Conservation (phyloP, 2,888 invertebrate species). For the Litoditis marina region DNA sequence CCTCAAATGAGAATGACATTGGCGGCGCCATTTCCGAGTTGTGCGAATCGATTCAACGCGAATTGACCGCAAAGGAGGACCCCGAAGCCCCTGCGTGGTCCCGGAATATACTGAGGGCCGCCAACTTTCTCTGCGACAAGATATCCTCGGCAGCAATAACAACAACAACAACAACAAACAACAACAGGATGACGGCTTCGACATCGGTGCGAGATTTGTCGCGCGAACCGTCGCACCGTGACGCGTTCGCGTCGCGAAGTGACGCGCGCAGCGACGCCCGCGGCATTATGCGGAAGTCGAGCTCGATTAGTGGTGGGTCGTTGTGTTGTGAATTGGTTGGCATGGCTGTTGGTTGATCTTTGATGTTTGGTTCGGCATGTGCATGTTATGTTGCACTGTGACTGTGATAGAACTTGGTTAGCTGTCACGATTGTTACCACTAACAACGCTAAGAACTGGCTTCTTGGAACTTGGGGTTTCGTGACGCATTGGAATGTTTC, state of each 20-base stretch:
- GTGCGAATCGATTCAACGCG: slow-evolving; percentile 39
- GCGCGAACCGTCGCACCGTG: slow-evolving; percentile 16
- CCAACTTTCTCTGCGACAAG: slow-evolving; percentile 54
- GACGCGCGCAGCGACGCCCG: slow-evolving; percentile 5
- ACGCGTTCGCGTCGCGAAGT: slow-evolving; percentile 12
- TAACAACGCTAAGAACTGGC: too few species aligned
- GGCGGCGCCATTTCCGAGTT: slow-evolving; percentile 35
- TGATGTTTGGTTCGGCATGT: not conserved
- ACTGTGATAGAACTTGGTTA: not conserved
- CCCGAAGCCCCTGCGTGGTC: slow-evolving; percentile 48
- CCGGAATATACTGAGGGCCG: slow-evolving; percentile 51
- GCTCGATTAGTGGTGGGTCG: slow-evolving; percentile 18
- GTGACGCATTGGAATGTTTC: too few species aligned
- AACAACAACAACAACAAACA: not conserved
- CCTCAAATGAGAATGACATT: slow-evolving; percentile 34
- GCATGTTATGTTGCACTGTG: not conserved
- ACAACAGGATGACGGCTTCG: not conserved
- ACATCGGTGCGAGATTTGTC: slow-evolving; percentile 7
- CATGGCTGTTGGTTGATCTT: not conserved
- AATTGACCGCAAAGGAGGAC: slow-evolving; percentile 19
- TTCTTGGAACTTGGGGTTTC: too few species aligned
- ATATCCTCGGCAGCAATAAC: slow-evolving; percentile 28
- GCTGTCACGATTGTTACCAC: too few species aligned
- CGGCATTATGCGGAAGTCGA: slow-evolving; percentile 13
- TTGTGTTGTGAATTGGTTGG: not conserved